These are phyloP conservation scores for Bos taurus DNA, from an alignment of 2,113 vertebrate species.

Conservation along the genomic window ARS-UCD2.0 NC_037344.1:66733501-66734000, in stretches of 20 bases:
- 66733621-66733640: neutral
- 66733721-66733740: neutral
- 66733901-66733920: too few species aligned
- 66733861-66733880: neutral
- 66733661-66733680: neutral
- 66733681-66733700: neutral
- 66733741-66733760: fast-evolving
- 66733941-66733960: too few species aligned
- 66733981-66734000: neutral
- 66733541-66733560: neutral
- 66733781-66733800: neutral
- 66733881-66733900: neutral
- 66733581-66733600: neutral
- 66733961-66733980: too few species aligned
- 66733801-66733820: neutral
- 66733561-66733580: neutral
- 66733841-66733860: neutral
- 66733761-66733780: neutral
- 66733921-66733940: too few species aligned
- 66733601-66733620: neutral
- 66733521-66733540: neutral
- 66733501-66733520: neutral
- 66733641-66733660: neutral
- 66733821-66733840: fast-evolving
- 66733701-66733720: neutral